phyloP scores from a whole-genome alignment of 1,140 invertebrate genomes.

The Bombus fervidus region DNA sequence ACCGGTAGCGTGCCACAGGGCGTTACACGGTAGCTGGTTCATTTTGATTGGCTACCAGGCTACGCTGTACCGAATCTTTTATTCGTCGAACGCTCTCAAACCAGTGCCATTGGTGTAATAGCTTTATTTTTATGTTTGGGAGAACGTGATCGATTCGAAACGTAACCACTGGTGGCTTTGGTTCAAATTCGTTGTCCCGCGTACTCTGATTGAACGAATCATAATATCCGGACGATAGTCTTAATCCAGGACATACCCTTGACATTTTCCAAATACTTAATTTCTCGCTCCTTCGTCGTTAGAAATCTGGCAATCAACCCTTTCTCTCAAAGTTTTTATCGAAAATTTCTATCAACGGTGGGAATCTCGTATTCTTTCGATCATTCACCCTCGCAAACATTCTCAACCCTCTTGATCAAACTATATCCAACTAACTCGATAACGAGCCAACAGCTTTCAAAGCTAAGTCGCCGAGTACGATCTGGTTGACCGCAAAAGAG shows the following conservation, averaged over 20 bases:
- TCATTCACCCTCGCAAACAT: neutral
- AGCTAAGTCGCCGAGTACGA: neutral
- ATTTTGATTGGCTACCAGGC: slow-evolving; percentile 77
- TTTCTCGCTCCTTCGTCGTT: too few species aligned
- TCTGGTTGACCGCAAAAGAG: too few species aligned
- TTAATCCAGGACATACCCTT: too few species aligned
- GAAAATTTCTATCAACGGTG: neutral
- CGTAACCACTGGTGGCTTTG: neutral
- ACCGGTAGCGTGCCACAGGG: slow-evolving; percentile 80
- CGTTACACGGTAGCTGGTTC: slow-evolving; percentile 80
- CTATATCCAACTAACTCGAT: neutral
- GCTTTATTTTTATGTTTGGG: neutral
- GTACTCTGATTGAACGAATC: too few species aligned
- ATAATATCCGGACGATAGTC: too few species aligned
- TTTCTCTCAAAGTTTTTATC: neutral
- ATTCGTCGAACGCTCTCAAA: slow-evolving; percentile 29
- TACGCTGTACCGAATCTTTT: slow-evolving; percentile 25
- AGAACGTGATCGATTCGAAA: neutral
- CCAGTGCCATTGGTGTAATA: neutral
- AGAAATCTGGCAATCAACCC: too few species aligned
- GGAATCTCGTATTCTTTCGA: too few species aligned
- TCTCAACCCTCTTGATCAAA: neutral
- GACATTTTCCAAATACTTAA: too few species aligned
- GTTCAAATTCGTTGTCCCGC: neutral
- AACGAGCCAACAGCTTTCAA: neutral